Percentiles rank a stretch among this genome's conserved stretches.
Conservation (phyloP, 2,113 vertebrate genomes). For the Alces alces region DNA sequence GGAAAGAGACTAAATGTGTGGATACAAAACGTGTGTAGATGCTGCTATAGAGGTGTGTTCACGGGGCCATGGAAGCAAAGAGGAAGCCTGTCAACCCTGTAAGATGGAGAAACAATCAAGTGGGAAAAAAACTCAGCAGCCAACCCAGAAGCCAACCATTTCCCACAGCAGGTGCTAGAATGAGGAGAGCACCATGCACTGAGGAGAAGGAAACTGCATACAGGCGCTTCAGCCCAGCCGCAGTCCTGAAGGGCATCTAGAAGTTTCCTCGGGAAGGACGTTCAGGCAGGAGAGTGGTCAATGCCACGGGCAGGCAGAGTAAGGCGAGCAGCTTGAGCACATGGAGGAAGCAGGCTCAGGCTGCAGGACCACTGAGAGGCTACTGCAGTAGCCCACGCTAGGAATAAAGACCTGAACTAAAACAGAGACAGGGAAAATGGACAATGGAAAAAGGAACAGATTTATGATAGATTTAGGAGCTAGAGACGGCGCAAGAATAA, state of each 20-base stretch:
- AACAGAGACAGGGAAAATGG: background rate
- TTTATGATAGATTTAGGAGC: background rate
- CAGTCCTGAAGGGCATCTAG: no score
- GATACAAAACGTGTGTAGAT: accelerated
- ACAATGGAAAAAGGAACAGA: background rate
- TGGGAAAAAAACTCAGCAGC: background rate
- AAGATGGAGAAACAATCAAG: background rate
- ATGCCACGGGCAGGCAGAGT: accelerated
- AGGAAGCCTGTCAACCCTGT: background rate
- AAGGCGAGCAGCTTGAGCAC: background rate
- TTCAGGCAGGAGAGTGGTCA: background rate
- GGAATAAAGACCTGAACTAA: background rate
- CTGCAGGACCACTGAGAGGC: background rate
- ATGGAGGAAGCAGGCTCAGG: accelerated
- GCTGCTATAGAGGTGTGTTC: background rate
- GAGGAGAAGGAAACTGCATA: accelerated
- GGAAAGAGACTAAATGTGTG: background rate
- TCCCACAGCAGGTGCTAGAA: background rate
- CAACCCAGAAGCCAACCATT: background rate
- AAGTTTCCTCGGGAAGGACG: background rate
- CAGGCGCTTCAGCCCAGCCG: accelerated
- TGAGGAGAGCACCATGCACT: accelerated
- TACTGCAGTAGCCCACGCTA: background rate
- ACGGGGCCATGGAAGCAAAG: background rate
- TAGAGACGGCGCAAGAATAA: background rate